phyloP scores from a whole-genome alignment of 1,140 invertebrate genomes.

The Anoplolepis gracilipes region DNA sequence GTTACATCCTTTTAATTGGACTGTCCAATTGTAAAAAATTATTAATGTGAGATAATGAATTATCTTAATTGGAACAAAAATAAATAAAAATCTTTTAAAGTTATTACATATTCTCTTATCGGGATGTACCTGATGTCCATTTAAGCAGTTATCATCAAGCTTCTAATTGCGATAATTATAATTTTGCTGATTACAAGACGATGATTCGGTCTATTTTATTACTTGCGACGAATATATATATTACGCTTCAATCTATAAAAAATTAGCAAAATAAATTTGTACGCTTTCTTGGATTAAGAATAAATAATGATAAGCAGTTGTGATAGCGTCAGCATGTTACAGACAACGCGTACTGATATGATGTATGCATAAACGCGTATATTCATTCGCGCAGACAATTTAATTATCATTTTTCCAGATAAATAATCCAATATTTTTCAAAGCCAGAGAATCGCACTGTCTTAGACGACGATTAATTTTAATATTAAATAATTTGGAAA shows the following conservation, averaged over 20 bases:
- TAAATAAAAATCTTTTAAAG: background rate
- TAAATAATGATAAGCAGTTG: conserved; percentile 41
- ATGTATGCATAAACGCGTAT: background rate
- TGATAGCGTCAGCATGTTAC: conserved; percentile 24
- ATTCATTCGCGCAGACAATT: conserved; percentile 16
- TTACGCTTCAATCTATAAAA: background rate
- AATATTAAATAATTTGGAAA: no score
- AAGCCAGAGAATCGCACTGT: background rate
- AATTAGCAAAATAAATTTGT: background rate
- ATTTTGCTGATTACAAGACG: background rate
- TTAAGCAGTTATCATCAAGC: background rate
- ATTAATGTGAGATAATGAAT: background rate
- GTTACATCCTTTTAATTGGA: background rate
- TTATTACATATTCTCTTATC: background rate
- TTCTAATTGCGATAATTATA: background rate
- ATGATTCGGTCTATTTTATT: background rate
- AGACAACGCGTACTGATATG: conserved; percentile 6
- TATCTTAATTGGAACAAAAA: background rate
- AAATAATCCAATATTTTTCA: conserved; percentile 7
- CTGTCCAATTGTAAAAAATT: background rate
- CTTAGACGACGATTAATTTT: background rate
- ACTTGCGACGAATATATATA: no score
- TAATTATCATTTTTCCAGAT: conserved; percentile 35
- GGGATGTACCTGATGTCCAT: background rate
- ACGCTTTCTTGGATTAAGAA: conserved; percentile 20